Base-by-base conservation (phyloP, 1,140 invertebrate genomes). In the Listronotus bonariensis region DNA sequence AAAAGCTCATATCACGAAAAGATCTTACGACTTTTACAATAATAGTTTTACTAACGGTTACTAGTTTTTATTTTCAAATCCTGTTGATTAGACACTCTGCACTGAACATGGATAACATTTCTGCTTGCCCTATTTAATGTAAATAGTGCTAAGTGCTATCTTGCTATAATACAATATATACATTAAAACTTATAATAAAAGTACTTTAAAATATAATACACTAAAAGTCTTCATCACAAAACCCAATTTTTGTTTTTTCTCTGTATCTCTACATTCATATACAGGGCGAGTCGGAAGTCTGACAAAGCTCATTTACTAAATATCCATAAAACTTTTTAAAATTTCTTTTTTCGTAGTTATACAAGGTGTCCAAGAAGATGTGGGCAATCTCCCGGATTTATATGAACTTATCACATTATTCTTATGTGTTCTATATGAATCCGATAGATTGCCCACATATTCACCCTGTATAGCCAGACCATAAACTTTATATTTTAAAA, bases 81-180 rank as follows among this genome's bases (percentile, higher is more conserved):
- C 53, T 48, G 15, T 34, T 7, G 53, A 68, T 68, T 69, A 60
- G 64, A 40, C 45, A 64, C 64, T 69, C 69, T 69, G 66, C 72
- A 71, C 65, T 64, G 52, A 31, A 66, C 36, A 52, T 41, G n/a
- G 61, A 56, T 49, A 52, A 70, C 32, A 48, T 57, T 68, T 61
- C 68, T 70, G 72, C 59, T 65, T 59, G 64, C 71, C 69, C 73
- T 74, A 73, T 74, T 74, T 74, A 74, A 74, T 74, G 73, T 74
- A 74, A 74, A 74, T 72, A 74, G 71, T 73, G 71, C 67, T 70
- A 69, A n/a, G 46, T 62, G 41, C 55, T 67, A 43, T 40, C 45
- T 55, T 56, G 61, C 69, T 74, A 74, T 74, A 58, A 66, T 74
- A 74, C 73, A 74, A 72, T 74, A 74, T 74, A 67, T 74, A 74